Evolutionary conservation across 2,113 vertebrate species (phyloP).

Genomic region (Reinhardtius hippoglossoides): DNA sequence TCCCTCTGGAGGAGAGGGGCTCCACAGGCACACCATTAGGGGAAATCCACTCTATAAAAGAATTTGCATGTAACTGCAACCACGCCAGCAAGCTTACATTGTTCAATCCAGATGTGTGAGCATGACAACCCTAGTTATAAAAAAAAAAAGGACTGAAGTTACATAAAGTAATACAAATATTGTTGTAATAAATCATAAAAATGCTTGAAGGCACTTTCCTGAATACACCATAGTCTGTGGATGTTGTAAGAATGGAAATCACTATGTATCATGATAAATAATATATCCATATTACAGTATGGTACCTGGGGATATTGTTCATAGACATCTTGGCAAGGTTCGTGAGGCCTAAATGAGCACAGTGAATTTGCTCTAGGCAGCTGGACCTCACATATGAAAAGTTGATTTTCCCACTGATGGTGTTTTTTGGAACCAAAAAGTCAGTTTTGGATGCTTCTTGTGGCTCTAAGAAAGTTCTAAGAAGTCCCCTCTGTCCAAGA

Average conservation of each 20-base stretch:
- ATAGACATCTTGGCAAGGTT: neutral
- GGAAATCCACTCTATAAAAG: slow-evolving; percentile 64
- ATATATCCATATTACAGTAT: neutral
- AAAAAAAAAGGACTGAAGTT: slow-evolving; percentile 23
- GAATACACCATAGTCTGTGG: neutral
- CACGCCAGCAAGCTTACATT: slow-evolving; percentile 4
- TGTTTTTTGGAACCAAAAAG: slow-evolving; percentile 6
- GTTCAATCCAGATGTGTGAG: slow-evolving; percentile 45
- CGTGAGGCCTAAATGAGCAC: neutral
- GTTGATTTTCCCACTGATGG: slow-evolving; percentile 28
- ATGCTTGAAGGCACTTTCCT: slow-evolving; percentile 10
- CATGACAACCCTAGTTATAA: slow-evolving; percentile 5
- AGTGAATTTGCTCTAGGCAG: slow-evolving; percentile 12
- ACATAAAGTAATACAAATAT: slow-evolving; percentile 8
- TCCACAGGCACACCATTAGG: slow-evolving; percentile 31
- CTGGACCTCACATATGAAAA: slow-evolving; percentile 9
- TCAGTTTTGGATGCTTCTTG: slow-evolving; percentile 28
- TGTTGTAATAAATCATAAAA: slow-evolving; percentile 2
- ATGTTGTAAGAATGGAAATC: neutral
- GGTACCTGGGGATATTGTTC: neutral
- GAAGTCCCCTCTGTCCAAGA: neutral
- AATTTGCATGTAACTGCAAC: slow-evolving; percentile 33
- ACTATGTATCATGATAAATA: neutral
- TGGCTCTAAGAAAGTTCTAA: neutral
- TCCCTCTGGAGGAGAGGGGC: slow-evolving; percentile 37